Base-by-base conservation (phyloP, 2,113 vertebrate species). In the Anhinga rufa region DNA sequence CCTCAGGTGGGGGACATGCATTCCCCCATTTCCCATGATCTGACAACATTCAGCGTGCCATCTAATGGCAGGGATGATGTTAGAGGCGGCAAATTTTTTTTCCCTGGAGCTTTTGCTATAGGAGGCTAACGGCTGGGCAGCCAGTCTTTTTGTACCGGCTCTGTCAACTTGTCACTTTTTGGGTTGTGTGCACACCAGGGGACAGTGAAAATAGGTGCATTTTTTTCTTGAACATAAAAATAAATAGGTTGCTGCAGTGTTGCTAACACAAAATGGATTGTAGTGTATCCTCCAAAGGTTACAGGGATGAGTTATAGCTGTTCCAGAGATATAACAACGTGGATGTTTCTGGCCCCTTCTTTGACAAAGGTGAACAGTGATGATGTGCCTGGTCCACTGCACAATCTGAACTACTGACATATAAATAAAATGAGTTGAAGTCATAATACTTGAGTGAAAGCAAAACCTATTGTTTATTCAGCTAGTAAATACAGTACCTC, bases 401-500 rank as follows among this genome's bases (percentile, higher is more conserved):
- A 96, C 90, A 86, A 75, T 96, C 81, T 93, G 95, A 96, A 91
- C 91, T 92, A 74, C 81, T 94, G 95, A 93, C 96, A 93, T 86
- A 89, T 91, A 94, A 97, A 95, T 96, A 93, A 93, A 97, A 96
- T 78, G 92, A 95, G 85, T 74, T 93, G 87, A 95, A 97, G 94
- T 95, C 80, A 14, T 88, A 93, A 92, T 95, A 90, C 91, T 75
- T 95, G 94, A 95, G 89, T 92, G 88, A 93, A 97, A 95, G 91
- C 88, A 90, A 96, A 96, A 95, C 93, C 92, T 95, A 79, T 92
- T 95, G 93, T 97, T 97, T 97, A 95, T 97, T 96, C 94, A 88
- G 81, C 87, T 94, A 88, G 90, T 94, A 92, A 96, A 91, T 94
- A 94, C 70, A 88, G 74, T 91, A 65, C 68, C 87, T 91, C 75